Evolutionary conservation across 2,888 invertebrate species (phyloP), one percentile per base, ranked within the genome.

Genomic region (Cinara cedri): DNA sequence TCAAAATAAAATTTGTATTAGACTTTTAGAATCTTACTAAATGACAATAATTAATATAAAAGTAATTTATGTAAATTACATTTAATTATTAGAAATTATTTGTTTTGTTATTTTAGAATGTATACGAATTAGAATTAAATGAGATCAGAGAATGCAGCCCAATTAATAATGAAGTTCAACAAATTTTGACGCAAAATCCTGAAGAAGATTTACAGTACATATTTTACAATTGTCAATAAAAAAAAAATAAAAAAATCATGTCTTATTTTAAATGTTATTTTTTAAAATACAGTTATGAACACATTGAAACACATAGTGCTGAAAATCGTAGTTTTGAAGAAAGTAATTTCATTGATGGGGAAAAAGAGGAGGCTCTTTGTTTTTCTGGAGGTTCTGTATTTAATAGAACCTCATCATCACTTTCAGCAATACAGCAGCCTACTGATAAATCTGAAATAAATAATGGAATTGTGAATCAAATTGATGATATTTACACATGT

Each of bases 111-210:
- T 74, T 74, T 21, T 44, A 74, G 74, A 24, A 65, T 16, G 6
- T 34, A 9, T 65, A 54, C 42, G 16, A 21, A 10, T 11, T 54
- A 9, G 16, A 21, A 10, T 16, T 54, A 6, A 16, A 42, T 24
- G 21, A 74, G 54, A 21, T 4, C 3, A 49, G 49, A 78, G 60
- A 78, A 26, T 42, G 60, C n/a, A 70, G 78, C 49, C 68, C 70
- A 13, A 68, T 16, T 51, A 60, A 60, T 24, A 57, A 60, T n/a
- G 68, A 78, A 70, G 49, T 70, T 16, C 60, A 70, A 3, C 19
- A 13, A 16, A 70, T 78, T 60, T 42, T 78, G 6, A 24, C 66
- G 9, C 42, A 71, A 63, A 44, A 16, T 24, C 34, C 51, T 44
- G 19, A 65, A 3, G 16, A 16, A 63, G 42, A 74, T 42, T 34